These are phyloP conservation scores for Anhinga rufa DNA, from an alignment of 2,113 vertebrate genomes.

Conservation along the genomic window DNA sequence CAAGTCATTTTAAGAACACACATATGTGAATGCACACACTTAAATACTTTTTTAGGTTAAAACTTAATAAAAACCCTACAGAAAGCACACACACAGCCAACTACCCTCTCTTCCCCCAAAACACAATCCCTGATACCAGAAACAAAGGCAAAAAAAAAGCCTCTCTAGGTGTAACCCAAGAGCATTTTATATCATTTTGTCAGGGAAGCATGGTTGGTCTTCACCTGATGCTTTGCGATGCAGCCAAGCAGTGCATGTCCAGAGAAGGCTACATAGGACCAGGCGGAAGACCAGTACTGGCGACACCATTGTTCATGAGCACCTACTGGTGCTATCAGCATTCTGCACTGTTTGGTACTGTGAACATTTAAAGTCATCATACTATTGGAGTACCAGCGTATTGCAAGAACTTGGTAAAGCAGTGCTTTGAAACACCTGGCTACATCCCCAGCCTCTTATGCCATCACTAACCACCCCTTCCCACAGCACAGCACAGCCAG, in stretches of 20 bases:
- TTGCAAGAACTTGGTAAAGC: not conserved
- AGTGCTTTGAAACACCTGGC: not conserved
- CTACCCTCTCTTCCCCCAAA: not conserved
- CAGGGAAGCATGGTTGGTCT: not conserved
- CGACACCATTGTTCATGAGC: not conserved
- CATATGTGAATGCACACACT: not conserved
- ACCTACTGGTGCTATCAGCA: not conserved
- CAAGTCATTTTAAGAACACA: not conserved
- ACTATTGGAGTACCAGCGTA: not conserved
- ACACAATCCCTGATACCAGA: not conserved
- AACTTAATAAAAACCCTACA: not conserved
- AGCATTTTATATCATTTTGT: not conserved
- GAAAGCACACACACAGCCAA: not conserved
- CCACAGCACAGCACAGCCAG: not conserved
- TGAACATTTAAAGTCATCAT: not conserved
- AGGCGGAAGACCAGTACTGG: not conserved
- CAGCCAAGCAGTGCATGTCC: not conserved
- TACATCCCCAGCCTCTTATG: not conserved
- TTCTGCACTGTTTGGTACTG: not conserved
- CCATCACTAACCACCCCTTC: not conserved
- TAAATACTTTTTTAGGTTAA: not conserved
- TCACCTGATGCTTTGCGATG: not conserved
- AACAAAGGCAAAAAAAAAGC: not conserved
- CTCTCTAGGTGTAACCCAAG: not conserved
- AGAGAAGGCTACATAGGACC: too few species aligned